phyloP scores from a whole-genome alignment of 2,888 invertebrate genomes.

The Gymnocheta viridis region DNA sequence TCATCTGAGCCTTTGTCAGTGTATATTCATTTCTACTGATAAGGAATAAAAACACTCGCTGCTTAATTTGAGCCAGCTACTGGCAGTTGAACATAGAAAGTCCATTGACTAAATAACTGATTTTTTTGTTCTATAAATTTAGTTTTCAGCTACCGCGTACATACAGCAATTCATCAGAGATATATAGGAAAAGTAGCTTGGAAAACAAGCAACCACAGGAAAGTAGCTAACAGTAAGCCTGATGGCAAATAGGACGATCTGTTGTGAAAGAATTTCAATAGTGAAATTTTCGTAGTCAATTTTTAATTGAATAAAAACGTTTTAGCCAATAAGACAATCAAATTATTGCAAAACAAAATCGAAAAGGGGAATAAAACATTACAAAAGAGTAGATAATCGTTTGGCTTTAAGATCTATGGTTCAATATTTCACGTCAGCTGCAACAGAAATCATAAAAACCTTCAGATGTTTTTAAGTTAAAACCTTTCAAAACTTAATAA shows the following conservation, averaged over 20 bases:
- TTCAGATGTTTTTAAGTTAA: neutral
- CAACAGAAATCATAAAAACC: neutral
- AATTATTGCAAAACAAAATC: slow-evolving; percentile 49
- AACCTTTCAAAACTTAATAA: neutral
- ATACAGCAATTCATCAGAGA: slow-evolving; percentile 43
- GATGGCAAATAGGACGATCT: too few relatives aligned
- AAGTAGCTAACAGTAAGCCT: slow-evolving; percentile 16
- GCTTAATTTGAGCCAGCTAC: slow-evolving; percentile 46
- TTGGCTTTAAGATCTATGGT: neutral
- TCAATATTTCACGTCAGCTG: neutral
- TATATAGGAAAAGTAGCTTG: slow-evolving; percentile 61
- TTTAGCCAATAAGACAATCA: slow-evolving; percentile 66
- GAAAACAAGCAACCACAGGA: neutral
- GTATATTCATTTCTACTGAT: slow-evolving; percentile 59
- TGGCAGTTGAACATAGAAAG: slow-evolving; percentile 53
- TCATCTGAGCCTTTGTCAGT: slow-evolving; percentile 19
- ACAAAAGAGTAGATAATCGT: neutral
- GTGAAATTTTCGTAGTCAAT: slow-evolving; percentile 65
- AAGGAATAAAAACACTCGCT: slow-evolving; percentile 65
- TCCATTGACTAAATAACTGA: slow-evolving; percentile 50
- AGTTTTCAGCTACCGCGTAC: slow-evolving; percentile 29
- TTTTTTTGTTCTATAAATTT: slow-evolving; percentile 12
- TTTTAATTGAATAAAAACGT: slow-evolving; percentile 70
- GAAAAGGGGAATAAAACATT: neutral
- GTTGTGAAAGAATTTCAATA: slow-evolving; percentile 39